These are phyloP conservation scores for Passerina amoena DNA, from an alignment of 2,113 vertebrate genomes.

Conservation along the genomic window DNA sequence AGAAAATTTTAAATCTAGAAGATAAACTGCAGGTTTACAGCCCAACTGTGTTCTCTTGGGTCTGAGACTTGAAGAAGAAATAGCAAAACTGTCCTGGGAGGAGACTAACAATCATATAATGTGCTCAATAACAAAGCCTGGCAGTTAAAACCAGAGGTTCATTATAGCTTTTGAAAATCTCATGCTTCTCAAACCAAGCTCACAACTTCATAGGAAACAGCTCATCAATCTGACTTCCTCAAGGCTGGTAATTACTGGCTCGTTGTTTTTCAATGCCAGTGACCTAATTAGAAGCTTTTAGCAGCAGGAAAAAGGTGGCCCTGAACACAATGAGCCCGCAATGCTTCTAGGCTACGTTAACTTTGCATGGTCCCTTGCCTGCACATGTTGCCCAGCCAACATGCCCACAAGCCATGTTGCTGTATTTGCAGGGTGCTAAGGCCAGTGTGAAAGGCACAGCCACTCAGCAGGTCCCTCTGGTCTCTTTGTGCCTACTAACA, in stretches of 20 bases:
- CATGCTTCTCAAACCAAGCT: background rate
- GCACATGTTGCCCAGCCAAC: background rate
- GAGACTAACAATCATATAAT: background rate
- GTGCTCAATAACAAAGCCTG: background rate
- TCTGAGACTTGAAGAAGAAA: background rate
- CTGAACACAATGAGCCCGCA: fast-evolving
- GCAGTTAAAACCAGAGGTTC: background rate
- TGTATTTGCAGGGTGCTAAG: background rate
- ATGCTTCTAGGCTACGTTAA: fast-evolving
- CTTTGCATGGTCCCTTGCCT: background rate
- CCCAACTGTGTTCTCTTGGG: fast-evolving
- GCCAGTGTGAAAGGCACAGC: background rate
- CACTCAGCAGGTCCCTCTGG: too few species aligned
- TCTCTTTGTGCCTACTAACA: background rate
- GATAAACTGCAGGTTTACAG: background rate
- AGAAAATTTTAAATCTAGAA: background rate
- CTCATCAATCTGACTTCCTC: background rate
- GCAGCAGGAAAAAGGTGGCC: background rate
- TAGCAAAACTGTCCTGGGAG: background rate
- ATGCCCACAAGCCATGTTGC: too few species aligned
- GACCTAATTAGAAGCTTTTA: background rate
- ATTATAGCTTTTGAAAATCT: background rate
- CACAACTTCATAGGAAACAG: background rate
- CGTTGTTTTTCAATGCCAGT: background rate
- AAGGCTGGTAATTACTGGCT: background rate